A percentile compares a stretch with the other conserved stretches of the same genome.
These are phyloP conservation scores for Cydia splendana DNA, from an alignment of 1,140 invertebrate species.

Conservation along the genomic window DNA sequence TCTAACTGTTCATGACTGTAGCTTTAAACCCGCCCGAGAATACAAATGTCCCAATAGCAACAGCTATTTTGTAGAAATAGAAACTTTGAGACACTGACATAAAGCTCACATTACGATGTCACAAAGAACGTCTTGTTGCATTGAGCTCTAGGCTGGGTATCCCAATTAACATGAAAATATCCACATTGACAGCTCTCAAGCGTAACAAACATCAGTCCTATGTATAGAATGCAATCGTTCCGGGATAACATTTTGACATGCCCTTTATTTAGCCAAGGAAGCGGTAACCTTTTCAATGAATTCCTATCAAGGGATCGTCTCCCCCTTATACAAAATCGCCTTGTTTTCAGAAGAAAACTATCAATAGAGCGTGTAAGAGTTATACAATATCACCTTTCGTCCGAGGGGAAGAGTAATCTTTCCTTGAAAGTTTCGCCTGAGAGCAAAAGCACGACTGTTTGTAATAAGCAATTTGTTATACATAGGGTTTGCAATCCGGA, in stretches of 20 bases:
- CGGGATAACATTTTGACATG: slow-evolving; percentile 4
- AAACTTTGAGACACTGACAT: neutral
- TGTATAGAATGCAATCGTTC: slow-evolving; percentile 3
- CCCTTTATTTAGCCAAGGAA: slow-evolving; percentile 37
- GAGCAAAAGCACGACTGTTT: too few relatives aligned
- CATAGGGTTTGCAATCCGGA: too few relatives aligned
- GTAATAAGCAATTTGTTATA: too few relatives aligned
- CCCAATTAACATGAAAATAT: slow-evolving; percentile 10
- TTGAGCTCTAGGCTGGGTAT: neutral
- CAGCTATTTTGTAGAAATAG: neutral
- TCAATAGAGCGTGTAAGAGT: neutral
- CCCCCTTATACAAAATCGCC: slow-evolving; percentile 1
- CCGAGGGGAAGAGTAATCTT: too few relatives aligned
- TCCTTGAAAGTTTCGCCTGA: too few relatives aligned
- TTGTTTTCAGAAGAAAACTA: slow-evolving; percentile 27
- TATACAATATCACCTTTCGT: too few relatives aligned
- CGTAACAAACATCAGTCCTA: slow-evolving; percentile 9
- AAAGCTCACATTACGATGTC: neutral
- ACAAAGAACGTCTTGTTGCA: neutral
- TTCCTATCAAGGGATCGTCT: slow-evolving; percentile 22
- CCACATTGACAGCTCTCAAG: neutral
- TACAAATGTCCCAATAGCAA: neutral
- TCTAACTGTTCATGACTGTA: too few relatives aligned
- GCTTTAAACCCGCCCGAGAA: neutral
- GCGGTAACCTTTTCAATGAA: slow-evolving; percentile 40